These are phyloP conservation scores for Gryllus bimaculatus DNA, from an alignment of 1,140 invertebrate genomes.

Conservation along the genomic window DNA sequence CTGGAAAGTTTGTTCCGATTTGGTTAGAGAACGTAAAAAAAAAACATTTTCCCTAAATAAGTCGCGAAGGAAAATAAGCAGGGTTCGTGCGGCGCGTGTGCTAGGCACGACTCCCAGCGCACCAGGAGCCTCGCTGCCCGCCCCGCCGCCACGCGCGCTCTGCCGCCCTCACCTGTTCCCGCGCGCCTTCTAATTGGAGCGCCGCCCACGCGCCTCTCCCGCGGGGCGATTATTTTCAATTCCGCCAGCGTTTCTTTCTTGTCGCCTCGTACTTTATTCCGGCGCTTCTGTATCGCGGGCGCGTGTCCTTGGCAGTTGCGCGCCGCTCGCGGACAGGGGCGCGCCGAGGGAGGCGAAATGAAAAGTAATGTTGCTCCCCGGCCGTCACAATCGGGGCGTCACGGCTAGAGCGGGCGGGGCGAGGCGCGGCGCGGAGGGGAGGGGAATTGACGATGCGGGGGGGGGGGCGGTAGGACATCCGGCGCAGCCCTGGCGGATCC, in stretches of 20 bases:
- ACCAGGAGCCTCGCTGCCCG: too few species aligned
- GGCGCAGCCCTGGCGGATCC: not conserved
- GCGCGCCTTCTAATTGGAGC: not conserved
- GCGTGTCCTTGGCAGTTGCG: not conserved
- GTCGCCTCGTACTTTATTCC: not conserved
- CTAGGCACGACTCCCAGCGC: too few species aligned
- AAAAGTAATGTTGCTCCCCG: not conserved
- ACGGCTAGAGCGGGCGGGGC: not conserved
- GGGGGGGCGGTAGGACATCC: not conserved
- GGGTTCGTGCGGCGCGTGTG: too few species aligned
- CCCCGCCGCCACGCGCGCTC: not conserved
- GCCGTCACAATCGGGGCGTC: not conserved
- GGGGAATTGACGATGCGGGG: not conserved
- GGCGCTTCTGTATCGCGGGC: not conserved
- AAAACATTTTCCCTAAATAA: too few species aligned
- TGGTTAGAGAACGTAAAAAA: too few species aligned
- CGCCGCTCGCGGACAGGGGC: not conserved
- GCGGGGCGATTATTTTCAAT: not conserved
- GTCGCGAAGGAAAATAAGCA: too few species aligned
- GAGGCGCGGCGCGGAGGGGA: too few species aligned
- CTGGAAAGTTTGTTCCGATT: too few species aligned
- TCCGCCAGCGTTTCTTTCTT: not conserved
- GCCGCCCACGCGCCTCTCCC: not conserved
- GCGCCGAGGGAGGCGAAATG: not conserved
- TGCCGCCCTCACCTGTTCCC: not conserved